Evolutionary conservation across 2,888 invertebrate species (phyloP).

Genomic region (Drosophila sordidapex): DNA sequence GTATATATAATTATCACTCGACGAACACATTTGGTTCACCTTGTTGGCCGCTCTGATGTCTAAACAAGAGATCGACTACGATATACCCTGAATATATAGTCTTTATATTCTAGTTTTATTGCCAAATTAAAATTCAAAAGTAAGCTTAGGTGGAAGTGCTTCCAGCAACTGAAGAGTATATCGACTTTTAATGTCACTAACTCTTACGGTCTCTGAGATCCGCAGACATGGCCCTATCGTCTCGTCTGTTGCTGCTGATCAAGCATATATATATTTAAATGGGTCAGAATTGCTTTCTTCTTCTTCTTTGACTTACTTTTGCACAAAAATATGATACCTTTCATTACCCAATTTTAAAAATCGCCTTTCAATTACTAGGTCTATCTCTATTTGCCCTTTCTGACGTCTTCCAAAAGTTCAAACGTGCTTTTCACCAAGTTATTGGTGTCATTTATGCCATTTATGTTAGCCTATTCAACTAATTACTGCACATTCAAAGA

Average conservation of each 20-base stretch:
- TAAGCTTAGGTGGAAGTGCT: background rate
- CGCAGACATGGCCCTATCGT: background rate
- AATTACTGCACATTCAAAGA: background rate
- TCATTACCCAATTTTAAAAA: background rate
- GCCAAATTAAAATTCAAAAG: background rate
- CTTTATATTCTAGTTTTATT: conserved; percentile 27
- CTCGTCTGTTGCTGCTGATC: background rate
- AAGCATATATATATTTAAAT: background rate
- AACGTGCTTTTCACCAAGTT: background rate
- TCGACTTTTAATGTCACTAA: background rate
- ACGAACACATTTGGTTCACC: conserved; percentile 4
- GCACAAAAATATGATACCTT: background rate
- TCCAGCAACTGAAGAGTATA: background rate
- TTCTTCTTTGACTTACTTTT: background rate
- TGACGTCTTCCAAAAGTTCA: background rate
- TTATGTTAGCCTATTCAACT: background rate
- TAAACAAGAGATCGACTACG: conserved; percentile 14
- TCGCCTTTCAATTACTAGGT: background rate
- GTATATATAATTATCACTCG: conserved; percentile 32
- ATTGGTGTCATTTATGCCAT: background rate
- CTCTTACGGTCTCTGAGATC: background rate
- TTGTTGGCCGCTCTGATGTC: background rate
- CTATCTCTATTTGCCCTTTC: background rate
- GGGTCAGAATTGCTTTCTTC: background rate
- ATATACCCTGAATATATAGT: conserved; percentile 16